Evolutionary conservation across 2,113 vertebrate genomes (phyloP).

Genomic region (Nymphicus hollandicus): DNA sequence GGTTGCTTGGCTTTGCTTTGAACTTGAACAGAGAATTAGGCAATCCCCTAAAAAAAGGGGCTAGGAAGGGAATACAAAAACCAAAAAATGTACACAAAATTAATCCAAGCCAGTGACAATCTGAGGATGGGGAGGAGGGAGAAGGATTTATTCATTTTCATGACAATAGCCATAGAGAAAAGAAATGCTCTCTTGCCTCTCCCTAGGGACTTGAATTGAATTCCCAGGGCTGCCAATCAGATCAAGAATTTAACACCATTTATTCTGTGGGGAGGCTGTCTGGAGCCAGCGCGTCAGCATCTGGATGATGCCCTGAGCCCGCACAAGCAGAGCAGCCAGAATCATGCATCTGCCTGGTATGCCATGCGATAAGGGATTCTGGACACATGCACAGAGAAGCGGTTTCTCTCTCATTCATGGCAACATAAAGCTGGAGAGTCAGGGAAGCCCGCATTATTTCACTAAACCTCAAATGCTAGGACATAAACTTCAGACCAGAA

Average conservation of each 20-base stretch:
- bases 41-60: background rate
- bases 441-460: background rate
- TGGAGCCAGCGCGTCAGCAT: slow-evolving; percentile 46
- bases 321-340: background rate
- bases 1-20: background rate
- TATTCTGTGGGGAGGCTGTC: slow-evolving; percentile 54
- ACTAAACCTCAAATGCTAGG: background rate
- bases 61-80: background rate
- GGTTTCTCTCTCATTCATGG: background rate
- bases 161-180: slow-evolving; percentile 62
- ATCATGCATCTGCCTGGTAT: background rate
- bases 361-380: background rate
- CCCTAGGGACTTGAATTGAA: slow-evolving; percentile 49
- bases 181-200: slow-evolving; percentile 40
- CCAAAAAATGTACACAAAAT: background rate
- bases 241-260: slow-evolving; percentile 57
- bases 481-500: background rate
- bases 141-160: slow-evolving; percentile 65
- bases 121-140: background rate
- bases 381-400: background rate
- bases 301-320: slow-evolving; percentile 31
- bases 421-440: background rate
- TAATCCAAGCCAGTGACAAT: slow-evolving; percentile 38
- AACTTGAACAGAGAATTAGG: background rate
- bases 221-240: slow-evolving; percentile 70